These are phyloP conservation scores for Malacoraja senta DNA, from an alignment of 2,797 vertebrate species.

Conservation along the genomic window DNA sequence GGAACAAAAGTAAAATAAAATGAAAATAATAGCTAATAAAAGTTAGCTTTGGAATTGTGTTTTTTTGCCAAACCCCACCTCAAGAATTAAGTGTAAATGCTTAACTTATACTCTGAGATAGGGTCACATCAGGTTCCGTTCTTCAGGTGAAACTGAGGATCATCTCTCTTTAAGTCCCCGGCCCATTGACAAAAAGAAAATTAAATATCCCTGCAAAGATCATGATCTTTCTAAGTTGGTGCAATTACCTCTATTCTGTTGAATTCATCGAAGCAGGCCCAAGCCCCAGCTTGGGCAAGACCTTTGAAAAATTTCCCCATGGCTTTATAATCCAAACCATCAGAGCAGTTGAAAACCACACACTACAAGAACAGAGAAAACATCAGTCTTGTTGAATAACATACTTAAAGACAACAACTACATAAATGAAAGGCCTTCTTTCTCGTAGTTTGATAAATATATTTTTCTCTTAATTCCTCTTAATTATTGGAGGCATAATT, in stretches of 20 bases:
- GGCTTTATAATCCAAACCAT: slow-evolving; percentile 88
- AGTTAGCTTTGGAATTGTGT: not conserved
- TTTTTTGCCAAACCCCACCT: not conserved
- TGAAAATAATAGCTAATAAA: not conserved
- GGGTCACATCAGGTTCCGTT: not conserved
- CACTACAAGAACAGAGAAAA: slow-evolving; percentile 59
- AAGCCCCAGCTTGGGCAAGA: slow-evolving; percentile 82
- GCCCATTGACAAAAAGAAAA: not conserved
- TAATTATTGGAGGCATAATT: not conserved
- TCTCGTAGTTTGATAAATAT: too few relatives aligned
- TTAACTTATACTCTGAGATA: not conserved
- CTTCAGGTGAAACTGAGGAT: not conserved
- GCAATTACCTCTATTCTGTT: slow-evolving; percentile 82
- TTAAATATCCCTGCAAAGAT: not conserved
- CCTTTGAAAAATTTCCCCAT: slow-evolving; percentile 98
- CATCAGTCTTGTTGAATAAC: not conserved
- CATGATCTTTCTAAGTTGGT: not conserved
- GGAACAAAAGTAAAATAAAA: not conserved
- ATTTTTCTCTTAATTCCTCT: too few relatives aligned
- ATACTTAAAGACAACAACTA: not conserved
- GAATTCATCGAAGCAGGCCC: slow-evolving; percentile 93
- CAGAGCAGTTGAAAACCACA: slow-evolving; percentile 91
- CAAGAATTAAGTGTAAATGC: not conserved
- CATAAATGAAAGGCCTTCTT: too few relatives aligned
- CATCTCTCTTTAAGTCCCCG: not conserved